Evolutionary conservation across 2,888 invertebrate species (phyloP), one percentile per base, ranked within the genome.

Genomic region (Biston betularia): DNA sequence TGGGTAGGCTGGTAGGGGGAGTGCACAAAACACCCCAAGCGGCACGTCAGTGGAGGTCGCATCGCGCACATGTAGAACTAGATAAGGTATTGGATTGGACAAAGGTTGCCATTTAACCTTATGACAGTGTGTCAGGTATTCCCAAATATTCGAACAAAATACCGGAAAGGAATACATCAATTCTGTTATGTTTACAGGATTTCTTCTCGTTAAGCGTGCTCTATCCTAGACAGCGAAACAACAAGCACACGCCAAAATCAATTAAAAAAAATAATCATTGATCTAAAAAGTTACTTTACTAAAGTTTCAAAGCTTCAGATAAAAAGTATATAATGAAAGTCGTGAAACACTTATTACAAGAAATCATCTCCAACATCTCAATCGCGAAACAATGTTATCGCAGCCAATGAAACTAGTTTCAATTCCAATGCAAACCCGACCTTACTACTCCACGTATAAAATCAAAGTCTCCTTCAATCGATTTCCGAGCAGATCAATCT

Each of bases 341-440:
- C 85, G 83, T 83, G 84, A 82, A 88, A 85, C 78, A 83, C 84
- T 87, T 86, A 87, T 86, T 86, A 84, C 74, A 79, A 82, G 76
- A 79, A 75, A 77, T 78, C 85, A 87, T 86, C 85, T 81, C 71
- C 81, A 87, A 88, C 89, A 90, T 90, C 90, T 90, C 87, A 89
- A 91, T 90, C 86, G 82, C 78, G 79, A 87, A 83, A 90, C 90
- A 91, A 89, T 90, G 83, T 82, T 86, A 89, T 89, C 89, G 77
- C 71, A 72, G 77, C 73, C 80, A 79, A 78, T 60, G 50, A 57
- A 69, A 69, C 69, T 65, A 63, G 50, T 65, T 56, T 42, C 6
- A 15, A 44, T 24, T 10, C 9, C 72, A 77, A 55, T 35, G 65
- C 38, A 83, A 82, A 80, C 76, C 42, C 56, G 73, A 80, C 82